phyloP scores from a whole-genome alignment of 2,888 invertebrate genomes.

The Melangyna quadrimaculata region DNA sequence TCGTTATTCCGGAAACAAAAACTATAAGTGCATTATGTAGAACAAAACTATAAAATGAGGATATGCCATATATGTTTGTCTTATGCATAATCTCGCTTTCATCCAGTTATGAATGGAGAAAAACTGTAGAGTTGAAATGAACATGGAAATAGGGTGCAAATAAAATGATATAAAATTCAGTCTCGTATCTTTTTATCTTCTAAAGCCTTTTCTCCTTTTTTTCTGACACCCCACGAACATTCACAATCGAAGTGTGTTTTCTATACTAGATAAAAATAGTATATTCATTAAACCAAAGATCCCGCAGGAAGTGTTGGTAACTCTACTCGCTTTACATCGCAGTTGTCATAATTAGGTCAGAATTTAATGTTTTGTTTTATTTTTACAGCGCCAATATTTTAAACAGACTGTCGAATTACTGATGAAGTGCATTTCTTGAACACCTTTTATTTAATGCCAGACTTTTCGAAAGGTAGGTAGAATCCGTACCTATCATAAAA shows the following conservation, averaged over 20 bases:
- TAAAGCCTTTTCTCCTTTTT: not conserved
- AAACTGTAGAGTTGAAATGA: not conserved
- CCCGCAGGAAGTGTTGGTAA: not conserved
- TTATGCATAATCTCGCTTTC: not conserved
- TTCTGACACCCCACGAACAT: conserved; percentile 22
- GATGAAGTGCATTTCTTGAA: too few relatives aligned
- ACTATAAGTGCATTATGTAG: conserved; percentile 1
- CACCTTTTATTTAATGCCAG: too few relatives aligned
- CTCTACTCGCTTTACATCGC: not conserved
- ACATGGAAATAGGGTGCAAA: not conserved
- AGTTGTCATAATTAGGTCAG: not conserved
- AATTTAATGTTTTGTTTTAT: not conserved
- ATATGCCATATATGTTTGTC: not conserved
- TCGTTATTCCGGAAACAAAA: not conserved
- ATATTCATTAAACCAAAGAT: not conserved
- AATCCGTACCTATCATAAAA: too few relatives aligned
- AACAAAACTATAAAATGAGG: not conserved
- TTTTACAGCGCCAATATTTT: too few relatives aligned
- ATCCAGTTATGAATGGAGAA: not conserved
- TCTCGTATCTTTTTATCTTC: conserved; percentile 5
- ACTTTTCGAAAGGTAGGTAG: too few relatives aligned
- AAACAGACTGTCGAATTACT: too few relatives aligned
- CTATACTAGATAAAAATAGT: not conserved
- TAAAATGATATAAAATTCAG: not conserved
- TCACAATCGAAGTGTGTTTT: conserved; percentile 1